Conservation (phyloP, 2,888 invertebrate species). For the Scaptodrosophila latifasciaeformis region DNA sequence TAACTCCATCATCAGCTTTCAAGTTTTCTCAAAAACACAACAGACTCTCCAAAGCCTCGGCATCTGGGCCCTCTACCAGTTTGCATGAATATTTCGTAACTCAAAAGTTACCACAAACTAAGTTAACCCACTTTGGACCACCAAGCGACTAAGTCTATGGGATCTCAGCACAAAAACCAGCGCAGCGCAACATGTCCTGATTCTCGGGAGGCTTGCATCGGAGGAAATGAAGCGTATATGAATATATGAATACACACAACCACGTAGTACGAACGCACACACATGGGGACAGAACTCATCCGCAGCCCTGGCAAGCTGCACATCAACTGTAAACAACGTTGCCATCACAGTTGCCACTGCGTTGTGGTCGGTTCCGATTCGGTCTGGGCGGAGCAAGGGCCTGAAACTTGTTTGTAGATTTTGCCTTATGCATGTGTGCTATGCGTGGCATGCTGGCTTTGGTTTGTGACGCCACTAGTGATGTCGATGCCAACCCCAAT, state of each 20-base stretch:
- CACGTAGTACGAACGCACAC: too few species aligned
- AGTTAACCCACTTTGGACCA: too few species aligned
- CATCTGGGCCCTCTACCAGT: too few species aligned
- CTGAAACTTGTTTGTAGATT: neutral
- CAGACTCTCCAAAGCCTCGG: too few species aligned
- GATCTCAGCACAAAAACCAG: slow-evolving; percentile 19
- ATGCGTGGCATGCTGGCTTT: slow-evolving; percentile 35
- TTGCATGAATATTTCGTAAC: too few species aligned
- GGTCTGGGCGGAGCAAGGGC: neutral
- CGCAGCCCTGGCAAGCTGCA: slow-evolving; percentile 34
- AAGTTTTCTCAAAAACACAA: too few species aligned
- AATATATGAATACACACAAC: neutral
- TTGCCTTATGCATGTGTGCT: slow-evolving; percentile 15
- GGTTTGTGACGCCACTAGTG: slow-evolving; percentile 35
- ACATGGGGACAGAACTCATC: too few species aligned
- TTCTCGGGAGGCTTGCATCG: neutral
- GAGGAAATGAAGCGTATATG: neutral
- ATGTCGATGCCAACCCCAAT: slow-evolving; percentile 26
- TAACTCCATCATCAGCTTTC: too few species aligned
- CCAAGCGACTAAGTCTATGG: neutral
- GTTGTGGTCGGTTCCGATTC: slow-evolving; percentile 15
- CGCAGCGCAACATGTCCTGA: neutral
- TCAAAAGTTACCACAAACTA: too few species aligned
- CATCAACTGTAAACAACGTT: slow-evolving; percentile 63
- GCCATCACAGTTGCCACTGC: slow-evolving; percentile 20